These are phyloP conservation scores for Micromussa lordhowensis DNA, from an alignment of 92 coral and sea anemone species.

Conservation along the genomic window DNA sequence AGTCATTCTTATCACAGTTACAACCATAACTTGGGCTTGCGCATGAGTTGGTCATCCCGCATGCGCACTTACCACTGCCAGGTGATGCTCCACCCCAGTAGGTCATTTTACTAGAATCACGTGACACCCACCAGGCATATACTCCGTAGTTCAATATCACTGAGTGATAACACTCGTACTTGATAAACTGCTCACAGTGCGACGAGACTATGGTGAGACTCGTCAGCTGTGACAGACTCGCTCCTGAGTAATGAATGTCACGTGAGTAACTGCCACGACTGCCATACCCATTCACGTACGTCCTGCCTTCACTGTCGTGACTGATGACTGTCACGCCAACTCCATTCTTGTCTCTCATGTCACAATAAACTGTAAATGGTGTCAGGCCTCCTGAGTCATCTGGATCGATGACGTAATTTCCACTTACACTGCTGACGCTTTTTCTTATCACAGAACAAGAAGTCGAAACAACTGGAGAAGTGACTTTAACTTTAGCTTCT, in stretches of 20 bases:
- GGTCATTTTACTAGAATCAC: slow-evolving; percentile 24
- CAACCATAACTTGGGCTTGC: slow-evolving; percentile 16
- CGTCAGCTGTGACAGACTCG: slow-evolving; percentile 40
- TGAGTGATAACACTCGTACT: slow-evolving; percentile 21
- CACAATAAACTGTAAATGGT: slow-evolving; percentile 48
- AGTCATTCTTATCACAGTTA: slow-evolving; percentile 58
- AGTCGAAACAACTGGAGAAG: not conserved
- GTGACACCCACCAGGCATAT: slow-evolving; percentile 48
- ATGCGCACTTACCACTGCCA: slow-evolving; percentile 65
- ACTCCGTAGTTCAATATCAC: not conserved
- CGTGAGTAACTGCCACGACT: slow-evolving; percentile 21
- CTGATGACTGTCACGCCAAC: slow-evolving; percentile 66
- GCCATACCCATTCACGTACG: not conserved
- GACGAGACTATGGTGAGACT: slow-evolving; percentile 38
- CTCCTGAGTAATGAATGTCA: slow-evolving; percentile 31
- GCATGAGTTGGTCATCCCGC: slow-evolving; percentile 69
- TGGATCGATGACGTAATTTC: slow-evolving; percentile 44
- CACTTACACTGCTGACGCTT: not conserved
- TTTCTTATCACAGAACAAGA: slow-evolving; percentile 43
- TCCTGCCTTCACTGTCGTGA: slow-evolving; percentile 70
- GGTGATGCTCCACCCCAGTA: slow-evolving; percentile 50
- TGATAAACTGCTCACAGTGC: slow-evolving; percentile 52
- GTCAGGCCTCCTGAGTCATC: slow-evolving; percentile 49
- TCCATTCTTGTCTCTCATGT: slow-evolving; percentile 42
- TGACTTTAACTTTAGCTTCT: slow-evolving; percentile 45